Base-by-base conservation (phyloP, 1,140 invertebrate genomes). In the Neodiprion pinetum region DNA sequence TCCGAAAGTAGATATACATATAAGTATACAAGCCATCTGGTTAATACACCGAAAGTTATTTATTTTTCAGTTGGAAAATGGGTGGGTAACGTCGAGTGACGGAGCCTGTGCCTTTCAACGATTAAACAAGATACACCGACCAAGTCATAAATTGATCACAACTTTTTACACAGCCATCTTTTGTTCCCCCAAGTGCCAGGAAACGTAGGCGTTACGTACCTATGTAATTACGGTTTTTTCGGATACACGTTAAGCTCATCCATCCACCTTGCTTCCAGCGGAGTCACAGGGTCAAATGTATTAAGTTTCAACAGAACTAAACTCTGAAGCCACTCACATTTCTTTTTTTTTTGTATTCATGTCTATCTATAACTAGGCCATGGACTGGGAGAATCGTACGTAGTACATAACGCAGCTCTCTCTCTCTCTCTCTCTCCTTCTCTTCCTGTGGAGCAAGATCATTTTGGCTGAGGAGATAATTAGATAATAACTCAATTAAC, bases 401-500 rank as follows among this genome's bases (percentile, higher is more conserved):
- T 61, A 9, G 9, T 61, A 61, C 9, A 17, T 61, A 61, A 61
- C 53, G 8, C 53, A 40, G 28, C 28, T 40, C 28, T 40, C 28
- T 40, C 5, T 40, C 28, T 40, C 28, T 40, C 28, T 40, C 28
- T 40, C 28, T 40, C 28, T 40, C 28, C 28, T 5, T 5, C 28
- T 40, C 28, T 40, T 5, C n/a, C 5, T 61, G 7, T 61, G 11
- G 53, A 61, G 53, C 53, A 4, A 61, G 53, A 61, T 61, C 53
- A 61, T 61, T 5, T 17, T 12, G 53, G 53, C n/a, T 7, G 53
- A 61, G 5, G 53, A 17, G 11, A 61, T 61, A 61, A 61, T 61
- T 61, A 61, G 53, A 61, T 61, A 61, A 61, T 61, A 61, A 61
- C 53, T 61, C 53, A 61, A 61, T 61, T 61, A 61, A 61, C 53